phyloP scores from a whole-genome alignment of 2,113 vertebrate species.

The Atlantisia rogersi region DNA sequence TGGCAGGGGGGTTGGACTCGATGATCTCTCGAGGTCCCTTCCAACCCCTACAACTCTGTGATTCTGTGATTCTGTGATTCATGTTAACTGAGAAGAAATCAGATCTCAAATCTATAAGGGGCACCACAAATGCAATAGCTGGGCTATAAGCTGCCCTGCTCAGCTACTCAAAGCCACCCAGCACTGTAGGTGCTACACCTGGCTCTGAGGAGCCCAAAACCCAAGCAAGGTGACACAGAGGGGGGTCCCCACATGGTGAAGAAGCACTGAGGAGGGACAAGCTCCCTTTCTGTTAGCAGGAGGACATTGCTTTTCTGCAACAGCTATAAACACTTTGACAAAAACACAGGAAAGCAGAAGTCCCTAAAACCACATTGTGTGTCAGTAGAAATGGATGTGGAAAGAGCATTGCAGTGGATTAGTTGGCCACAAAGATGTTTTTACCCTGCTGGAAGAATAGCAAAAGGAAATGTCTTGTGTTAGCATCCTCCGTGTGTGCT shows the following conservation, averaged over 20 bases:
- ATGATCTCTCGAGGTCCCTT: too few species aligned
- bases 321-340: neutral
- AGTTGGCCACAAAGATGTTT: neutral
- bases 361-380: fast-evolving
- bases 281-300: neutral
- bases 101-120: neutral
- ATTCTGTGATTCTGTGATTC: too few species aligned
- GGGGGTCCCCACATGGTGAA: neutral
- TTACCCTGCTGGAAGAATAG: neutral
- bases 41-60: too few species aligned
- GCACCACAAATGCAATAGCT: neutral
- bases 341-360: neutral
- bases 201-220: neutral
- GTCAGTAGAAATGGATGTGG: neutral
- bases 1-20: too few species aligned
- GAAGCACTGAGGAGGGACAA: neutral
- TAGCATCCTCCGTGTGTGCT: neutral
- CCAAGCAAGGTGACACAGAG: neutral
- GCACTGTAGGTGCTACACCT: neutral
- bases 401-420: neutral
- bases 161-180: neutral
- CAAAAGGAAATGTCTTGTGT: neutral
- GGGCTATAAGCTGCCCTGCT: neutral
- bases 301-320: neutral
- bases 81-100: neutral